Base-by-base conservation (phyloP, 64 coral and sea anemone species). In the Stylophora pistillata region DNA sequence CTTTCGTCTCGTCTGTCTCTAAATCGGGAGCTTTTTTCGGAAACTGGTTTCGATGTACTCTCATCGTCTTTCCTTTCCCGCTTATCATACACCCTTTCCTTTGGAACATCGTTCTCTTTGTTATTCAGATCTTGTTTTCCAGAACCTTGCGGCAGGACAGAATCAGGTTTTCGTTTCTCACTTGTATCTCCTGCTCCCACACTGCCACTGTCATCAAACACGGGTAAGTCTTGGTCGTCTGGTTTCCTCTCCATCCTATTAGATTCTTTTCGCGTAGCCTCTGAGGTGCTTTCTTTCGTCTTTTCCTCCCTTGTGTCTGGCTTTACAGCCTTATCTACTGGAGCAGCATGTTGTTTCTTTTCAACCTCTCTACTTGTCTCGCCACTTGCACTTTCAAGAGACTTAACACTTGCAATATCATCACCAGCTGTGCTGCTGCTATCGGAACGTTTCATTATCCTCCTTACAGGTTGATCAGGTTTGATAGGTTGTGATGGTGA, bases 401-500 rank as follows among this genome's bases (percentile, higher is more conserved):
- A 99, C 88, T 95, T 99, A 13, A 99, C 94, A 81, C 96, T 99
- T 55, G 93, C 87, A 54, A 87, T 89, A 88, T 99, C 97, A 88
- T 99, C 97, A 63, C 94, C 97, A 76, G 93, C 90, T 70, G 93
- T 99, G 53, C 97, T 99, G 34, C 97, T 95, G 90, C 97, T 99
- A 55, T 99, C 97, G 28, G 90, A 93, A 28, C 97, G 97, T 33
- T 95, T 95, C 97, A 99, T 99, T 61, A 99, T 99, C 37, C 97
- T 87, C 54, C 82, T 92, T 15, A 96, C 94, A 47, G 93, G 86
- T n/a, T 78, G 86, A 37, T 77, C 33, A 57, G 74, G 61, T 86
- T 90, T 73, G 82, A 87, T 82, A 41, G 85, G 61, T 72, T 83
- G 81, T 63, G 93, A 84, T 32, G 96, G 97, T 25, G 93, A 99